These are phyloP conservation scores for Telenomus remus DNA, from an alignment of 1,140 invertebrate species.

Conservation along the genomic window DNA sequence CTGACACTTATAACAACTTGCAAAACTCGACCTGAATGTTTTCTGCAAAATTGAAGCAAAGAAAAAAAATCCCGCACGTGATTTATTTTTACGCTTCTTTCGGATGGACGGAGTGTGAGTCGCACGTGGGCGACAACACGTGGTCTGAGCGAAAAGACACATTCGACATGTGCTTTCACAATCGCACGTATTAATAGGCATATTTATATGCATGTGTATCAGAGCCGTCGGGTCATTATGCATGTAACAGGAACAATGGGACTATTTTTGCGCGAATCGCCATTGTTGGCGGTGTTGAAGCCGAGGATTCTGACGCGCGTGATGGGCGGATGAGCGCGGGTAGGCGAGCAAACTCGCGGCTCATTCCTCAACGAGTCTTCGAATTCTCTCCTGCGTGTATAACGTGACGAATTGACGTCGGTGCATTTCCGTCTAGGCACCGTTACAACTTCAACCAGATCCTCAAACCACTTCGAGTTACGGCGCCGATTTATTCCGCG, in stretches of 20 bases:
- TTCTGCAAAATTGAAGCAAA: too few species aligned
- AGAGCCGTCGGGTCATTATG: conserved; percentile 22
- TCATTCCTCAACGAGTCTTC: conserved; percentile 30
- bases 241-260: conserved; percentile 49
- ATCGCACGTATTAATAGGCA: conserved; percentile 22
- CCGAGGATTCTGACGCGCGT: conserved; percentile 37
- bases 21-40: too few species aligned
- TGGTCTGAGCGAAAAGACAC: conserved; percentile 33
- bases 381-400: conserved; percentile 17
- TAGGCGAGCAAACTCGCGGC: conserved; percentile 18
- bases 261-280: conserved; percentile 43
- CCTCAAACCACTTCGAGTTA: conserved; percentile 34
- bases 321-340: conserved; percentile 34
- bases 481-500: conserved; percentile 15
- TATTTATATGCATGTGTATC: conserved; percentile 36
- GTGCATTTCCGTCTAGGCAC: conserved; percentile 34
- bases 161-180: conserved; percentile 38
- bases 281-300: conserved; percentile 43
- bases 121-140: conserved; percentile 12
- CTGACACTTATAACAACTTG: too few species aligned
- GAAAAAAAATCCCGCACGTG: too few species aligned
- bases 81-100: conserved; percentile 28
- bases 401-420: conserved; percentile 50
- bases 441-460: conserved; percentile 43
- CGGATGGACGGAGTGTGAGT: background rate